These are phyloP conservation scores for Coendou prehensilis DNA, from an alignment of 2,797 vertebrate genomes.

Conservation along the genomic window DNA sequence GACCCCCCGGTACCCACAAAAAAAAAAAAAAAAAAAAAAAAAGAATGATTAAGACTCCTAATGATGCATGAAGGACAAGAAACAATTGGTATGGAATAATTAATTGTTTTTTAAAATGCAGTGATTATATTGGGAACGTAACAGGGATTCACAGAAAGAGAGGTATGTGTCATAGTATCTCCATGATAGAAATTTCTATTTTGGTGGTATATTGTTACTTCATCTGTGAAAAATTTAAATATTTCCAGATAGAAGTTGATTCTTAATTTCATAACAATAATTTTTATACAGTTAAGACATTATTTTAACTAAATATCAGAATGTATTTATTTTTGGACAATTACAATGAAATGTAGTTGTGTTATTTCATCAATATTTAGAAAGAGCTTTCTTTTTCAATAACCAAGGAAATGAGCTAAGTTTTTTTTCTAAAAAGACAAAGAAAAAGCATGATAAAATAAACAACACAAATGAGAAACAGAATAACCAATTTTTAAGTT, in stretches of 20 bases:
- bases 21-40: too few species aligned
- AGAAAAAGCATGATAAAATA: neutral
- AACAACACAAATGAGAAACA: slow-evolving; percentile 24
- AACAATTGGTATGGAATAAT: neutral
- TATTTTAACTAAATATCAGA: slow-evolving; percentile 59
- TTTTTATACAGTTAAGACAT: slow-evolving; percentile 50
- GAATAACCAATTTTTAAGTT: slow-evolving; percentile 82
- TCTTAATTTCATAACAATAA: slow-evolving; percentile 48
- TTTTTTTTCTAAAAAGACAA: neutral
- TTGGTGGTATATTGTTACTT: neutral
- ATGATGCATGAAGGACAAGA: slow-evolving; percentile 22
- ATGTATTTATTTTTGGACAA: neutral
- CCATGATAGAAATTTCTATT: neutral
- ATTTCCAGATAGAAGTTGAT: slow-evolving; percentile 42
- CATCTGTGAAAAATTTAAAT: slow-evolving; percentile 68
- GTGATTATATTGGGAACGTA: slow-evolving; percentile 60
- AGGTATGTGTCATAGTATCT: slow-evolving; percentile 13
- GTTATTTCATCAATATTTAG: neutral
- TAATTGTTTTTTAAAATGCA: neutral
- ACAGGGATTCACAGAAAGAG: neutral
- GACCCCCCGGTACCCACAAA: too few species aligned
- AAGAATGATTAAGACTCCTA: slow-evolving; percentile 58
- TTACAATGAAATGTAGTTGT: slow-evolving; percentile 62
- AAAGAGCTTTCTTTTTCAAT: slow-evolving; percentile 11
- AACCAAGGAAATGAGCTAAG: slow-evolving; percentile 58